Conservation (phyloP, 2,797 vertebrate genomes). For the Phataginus tricuspis region DNA sequence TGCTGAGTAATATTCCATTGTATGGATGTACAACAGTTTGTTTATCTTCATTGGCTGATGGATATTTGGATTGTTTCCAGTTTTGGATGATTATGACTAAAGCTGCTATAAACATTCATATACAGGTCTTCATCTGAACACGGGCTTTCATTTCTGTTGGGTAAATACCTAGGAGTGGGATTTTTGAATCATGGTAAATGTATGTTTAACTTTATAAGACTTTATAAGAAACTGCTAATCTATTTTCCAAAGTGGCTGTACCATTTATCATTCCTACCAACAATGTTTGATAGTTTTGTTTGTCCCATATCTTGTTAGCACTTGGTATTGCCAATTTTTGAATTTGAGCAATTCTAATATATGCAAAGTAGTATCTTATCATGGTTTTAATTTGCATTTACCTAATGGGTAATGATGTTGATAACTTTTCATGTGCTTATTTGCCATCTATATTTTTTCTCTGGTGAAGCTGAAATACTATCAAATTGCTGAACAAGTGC, state of each 20-base stretch:
- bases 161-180: not conserved
- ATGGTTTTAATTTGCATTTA: not conserved
- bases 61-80: not conserved
- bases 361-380: not conserved
- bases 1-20: not conserved
- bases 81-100: not conserved
- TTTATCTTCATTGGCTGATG: not conserved
- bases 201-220: not conserved
- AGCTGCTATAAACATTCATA: not conserved
- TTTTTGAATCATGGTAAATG: not conserved
- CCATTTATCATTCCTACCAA: not conserved
- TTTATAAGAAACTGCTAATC: not conserved
- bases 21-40: not conserved
- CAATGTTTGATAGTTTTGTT: not conserved
- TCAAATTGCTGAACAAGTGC: not conserved
- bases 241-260: not conserved
- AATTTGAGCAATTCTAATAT: slow-evolving; percentile 11
- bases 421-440: not conserved
- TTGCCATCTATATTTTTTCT: not conserved
- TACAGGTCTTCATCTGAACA: not conserved
- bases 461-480: not conserved
- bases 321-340: not conserved
- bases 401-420: not conserved
- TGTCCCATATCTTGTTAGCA: not conserved
- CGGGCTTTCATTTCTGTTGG: not conserved